These are phyloP conservation scores for Corynorhinus townsendii DNA, from an alignment of 2,113 vertebrate genomes.

Conservation along the genomic window DNA sequence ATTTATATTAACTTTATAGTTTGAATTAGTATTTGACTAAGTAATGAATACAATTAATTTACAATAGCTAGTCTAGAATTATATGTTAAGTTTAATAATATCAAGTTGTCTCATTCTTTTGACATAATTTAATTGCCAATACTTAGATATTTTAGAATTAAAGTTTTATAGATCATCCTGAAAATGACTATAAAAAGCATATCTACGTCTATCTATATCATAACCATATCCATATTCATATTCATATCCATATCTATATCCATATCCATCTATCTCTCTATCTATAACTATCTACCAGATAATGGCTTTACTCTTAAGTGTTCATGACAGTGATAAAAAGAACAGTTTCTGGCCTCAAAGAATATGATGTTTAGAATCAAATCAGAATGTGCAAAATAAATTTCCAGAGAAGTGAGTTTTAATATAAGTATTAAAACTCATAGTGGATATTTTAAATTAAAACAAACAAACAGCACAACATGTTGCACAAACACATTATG, in stretches of 20 bases:
- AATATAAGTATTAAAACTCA: neutral
- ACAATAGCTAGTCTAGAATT: neutral
- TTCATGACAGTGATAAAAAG: neutral
- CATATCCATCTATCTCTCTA: neutral
- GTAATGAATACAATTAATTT: neutral
- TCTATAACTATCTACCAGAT: neutral
- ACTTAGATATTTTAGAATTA: neutral
- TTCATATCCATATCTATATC: neutral
- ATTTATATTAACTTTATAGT: neutral
- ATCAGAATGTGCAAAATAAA: neutral
- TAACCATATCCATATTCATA: neutral
- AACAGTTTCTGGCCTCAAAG: neutral
- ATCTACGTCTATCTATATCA: rapidly evolving
- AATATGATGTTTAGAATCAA: neutral
- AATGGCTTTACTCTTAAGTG: neutral
- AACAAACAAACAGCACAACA: neutral
- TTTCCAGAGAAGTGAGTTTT: neutral
- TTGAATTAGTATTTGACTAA: conserved; percentile 13
- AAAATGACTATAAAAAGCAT: neutral
- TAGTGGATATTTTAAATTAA: neutral
- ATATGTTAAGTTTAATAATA: neutral
- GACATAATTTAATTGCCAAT: neutral
- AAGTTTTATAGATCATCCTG: neutral
- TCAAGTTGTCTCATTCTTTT: neutral
- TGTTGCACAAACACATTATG: neutral